Base-by-base conservation (phyloP, 1,140 invertebrate genomes). In the Drosophila kepulauana region DNA sequence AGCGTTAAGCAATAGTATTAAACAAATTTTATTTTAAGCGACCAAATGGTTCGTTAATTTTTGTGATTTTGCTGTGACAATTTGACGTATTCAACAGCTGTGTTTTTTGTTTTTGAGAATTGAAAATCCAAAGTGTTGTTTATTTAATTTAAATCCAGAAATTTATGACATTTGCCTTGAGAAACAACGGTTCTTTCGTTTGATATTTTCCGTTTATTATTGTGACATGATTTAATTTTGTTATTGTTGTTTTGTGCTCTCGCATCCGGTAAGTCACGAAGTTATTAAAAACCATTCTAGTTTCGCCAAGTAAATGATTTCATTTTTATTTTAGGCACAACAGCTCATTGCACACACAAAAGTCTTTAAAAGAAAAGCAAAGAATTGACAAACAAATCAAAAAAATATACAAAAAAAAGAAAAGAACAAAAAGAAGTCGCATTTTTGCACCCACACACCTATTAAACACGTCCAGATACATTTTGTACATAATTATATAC, bases 241-340 rank as follows among this genome's bases (percentile, higher is more conserved):
- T 74, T 84, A 35, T 84, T 68, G 54, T 72, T 81, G 56, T 80
- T 74, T 62, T 33, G 38, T 54, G 72, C 59, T 58, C 52, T 86
- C 68, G 69, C 72, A 81, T 88, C 78, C 75, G 88, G 88, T 91
- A 91, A 91, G 88, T 91, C 72, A 72, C 68, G 41, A 45, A 88
- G 75, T 76, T 81, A 79, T 79, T 82, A 72, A 74, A 78, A 78
- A 68, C 49, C 79, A 81, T 76, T 81, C 51, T 73, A 66, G 75
- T 78, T 73, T 73, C 57, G 66, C 46, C 71, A 81, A 84, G 82
- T 91, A 91, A 91, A 91, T 88, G 88, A 91, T 88, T 91, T 91
- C 81, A 91, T 91, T 91, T 91, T 91, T 91, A 91, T 91, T 91
- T 89, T 91, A 91, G 88, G 88, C 85, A 80, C 85, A 68, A 63